phyloP scores from a whole-genome alignment of 2,797 vertebrate genomes.

The Oophaga sylvatica region DNA sequence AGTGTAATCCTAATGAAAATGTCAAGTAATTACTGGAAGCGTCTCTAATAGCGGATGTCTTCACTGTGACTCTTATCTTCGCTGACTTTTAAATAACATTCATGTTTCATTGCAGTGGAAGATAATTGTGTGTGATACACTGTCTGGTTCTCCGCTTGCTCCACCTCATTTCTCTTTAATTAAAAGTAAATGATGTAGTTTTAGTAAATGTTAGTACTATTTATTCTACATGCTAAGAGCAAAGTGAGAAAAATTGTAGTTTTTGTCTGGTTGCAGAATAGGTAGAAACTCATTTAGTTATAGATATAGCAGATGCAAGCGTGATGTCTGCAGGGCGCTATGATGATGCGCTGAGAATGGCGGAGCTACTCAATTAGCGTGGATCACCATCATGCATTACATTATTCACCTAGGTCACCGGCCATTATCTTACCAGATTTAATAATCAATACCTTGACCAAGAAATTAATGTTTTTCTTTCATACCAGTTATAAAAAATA shows the following conservation, averaged over 20 bases:
- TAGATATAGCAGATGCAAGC: too few species aligned
- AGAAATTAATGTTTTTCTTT: too few species aligned
- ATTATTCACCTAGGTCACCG: too few species aligned
- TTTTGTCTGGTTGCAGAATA: neutral
- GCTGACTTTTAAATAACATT: conserved; percentile 61
- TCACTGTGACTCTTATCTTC: conserved; percentile 32
- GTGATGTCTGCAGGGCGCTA: too few species aligned
- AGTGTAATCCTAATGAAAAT: conserved; percentile 49
- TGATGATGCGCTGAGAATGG: too few species aligned
- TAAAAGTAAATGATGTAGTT: conserved; percentile 13
- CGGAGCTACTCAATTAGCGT: too few species aligned
- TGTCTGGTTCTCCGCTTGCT: neutral
- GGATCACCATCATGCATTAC: too few species aligned
- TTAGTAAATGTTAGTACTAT: neutral
- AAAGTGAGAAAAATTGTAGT: neutral
- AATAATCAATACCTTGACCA: too few species aligned
- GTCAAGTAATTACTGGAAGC: conserved; percentile 53
- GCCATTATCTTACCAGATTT: too few species aligned
- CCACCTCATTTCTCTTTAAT: conserved; percentile 37
- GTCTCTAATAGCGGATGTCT: conserved; percentile 14
- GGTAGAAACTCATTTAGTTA: neutral
- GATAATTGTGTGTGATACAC: conserved; percentile 36
- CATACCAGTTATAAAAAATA: too few species aligned
- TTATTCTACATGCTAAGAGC: neutral
- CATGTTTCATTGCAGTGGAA: conserved; percentile 37